Percentiles rank a stretch among this genome's conserved stretches.
Conservation (phyloP, 2,888 invertebrate genomes). For the Tiphia femorata region DNA sequence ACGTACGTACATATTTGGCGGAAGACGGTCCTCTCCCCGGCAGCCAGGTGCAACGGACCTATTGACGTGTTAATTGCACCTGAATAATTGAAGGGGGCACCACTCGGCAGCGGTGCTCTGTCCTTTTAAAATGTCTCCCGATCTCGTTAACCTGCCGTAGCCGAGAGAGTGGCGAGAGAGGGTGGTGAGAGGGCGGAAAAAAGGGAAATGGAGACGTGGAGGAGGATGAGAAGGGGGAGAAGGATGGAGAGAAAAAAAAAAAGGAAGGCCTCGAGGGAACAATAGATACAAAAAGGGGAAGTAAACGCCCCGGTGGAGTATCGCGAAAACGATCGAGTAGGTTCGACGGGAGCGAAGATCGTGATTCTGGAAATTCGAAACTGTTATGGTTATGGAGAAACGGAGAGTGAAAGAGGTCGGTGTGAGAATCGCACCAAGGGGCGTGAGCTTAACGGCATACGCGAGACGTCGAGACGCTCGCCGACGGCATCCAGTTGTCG, state of each 20-base stretch:
- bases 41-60: slow-evolving; percentile 59
- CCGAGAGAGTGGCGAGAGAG: too few species aligned
- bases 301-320: background rate
- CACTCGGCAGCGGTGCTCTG: slow-evolving; percentile 48
- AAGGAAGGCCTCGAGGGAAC: background rate
- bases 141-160: slow-evolving; percentile 53
- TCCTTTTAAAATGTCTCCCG: slow-evolving; percentile 59
- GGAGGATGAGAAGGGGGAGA: background rate
- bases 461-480: too few species aligned
- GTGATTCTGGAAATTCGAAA: too few species aligned
- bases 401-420: too few species aligned
- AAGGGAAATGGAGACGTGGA: background rate
- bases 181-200: background rate
- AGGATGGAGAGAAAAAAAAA: background rate
- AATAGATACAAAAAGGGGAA: background rate
- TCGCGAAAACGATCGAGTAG: too few species aligned
- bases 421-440: too few species aligned
- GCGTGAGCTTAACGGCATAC: too few species aligned
- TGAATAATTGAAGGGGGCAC: slow-evolving; percentile 58
- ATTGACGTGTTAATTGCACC: slow-evolving; percentile 64
- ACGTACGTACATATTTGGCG: slow-evolving; percentile 46
- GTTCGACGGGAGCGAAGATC: too few species aligned
- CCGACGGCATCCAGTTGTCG: too few species aligned
- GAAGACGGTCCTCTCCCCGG: slow-evolving; percentile 46
- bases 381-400: too few species aligned